phyloP scores from a whole-genome alignment of 1,140 invertebrate genomes.

The fruit fly (Drosophila melanogaster) region Release_6_plus_ISO1_MT NT_033779.5:7513501-7514000 shows the following conservation, averaged over 20 bases:
- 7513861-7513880: too few species aligned
- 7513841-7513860: too few species aligned
- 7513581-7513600: constrained; percentile 71
- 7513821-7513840: too few species aligned
- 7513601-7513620: constrained; percentile 37
- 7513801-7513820: not conserved
- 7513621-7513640: constrained; percentile 55
- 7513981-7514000: constrained; percentile 33
- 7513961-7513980: not conserved
- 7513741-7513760: constrained; percentile 35
- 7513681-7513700: constrained; percentile 78
- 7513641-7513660: constrained; percentile 75
- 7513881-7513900: too few species aligned
- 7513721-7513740: constrained; percentile 67
- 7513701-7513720: constrained; percentile 51
- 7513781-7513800: not conserved
- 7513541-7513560: constrained; percentile 20
- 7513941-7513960: not conserved
- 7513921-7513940: too few species aligned
- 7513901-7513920: too few species aligned
- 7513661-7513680: constrained; percentile 77
- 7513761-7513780: constrained; percentile 30
- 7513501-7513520: constrained; percentile 58
- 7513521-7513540: constrained; percentile 37
- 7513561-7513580: constrained; percentile 14